phyloP scores from a whole-genome alignment of 2,888 invertebrate species.

The Hoplodrina ambigua region DNA sequence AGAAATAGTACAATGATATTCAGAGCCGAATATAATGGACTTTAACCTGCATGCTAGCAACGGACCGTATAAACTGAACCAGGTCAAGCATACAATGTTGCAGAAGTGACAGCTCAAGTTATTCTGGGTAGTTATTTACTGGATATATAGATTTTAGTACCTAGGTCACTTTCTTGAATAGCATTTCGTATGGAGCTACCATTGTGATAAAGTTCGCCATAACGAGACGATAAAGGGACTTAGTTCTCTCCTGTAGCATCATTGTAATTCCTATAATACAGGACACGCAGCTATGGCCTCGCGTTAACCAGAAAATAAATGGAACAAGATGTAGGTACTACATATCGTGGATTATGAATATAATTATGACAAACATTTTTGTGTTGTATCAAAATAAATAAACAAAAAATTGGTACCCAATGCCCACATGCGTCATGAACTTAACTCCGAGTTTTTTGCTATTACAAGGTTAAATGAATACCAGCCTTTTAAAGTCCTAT shows the following conservation, averaged over 20 bases:
- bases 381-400: background rate
- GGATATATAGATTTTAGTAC: conserved; percentile 28
- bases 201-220: conserved; percentile 15
- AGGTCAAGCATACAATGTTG: conserved; percentile 2
- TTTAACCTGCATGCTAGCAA: conserved; percentile 17
- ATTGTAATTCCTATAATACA: conserved; percentile 33
- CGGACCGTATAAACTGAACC: conserved; percentile 12
- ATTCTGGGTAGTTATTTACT: conserved; percentile 3
- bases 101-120: conserved; percentile 14
- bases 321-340: conserved; percentile 1
- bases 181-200: conserved; percentile 15
- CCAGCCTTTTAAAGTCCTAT: too few relatives aligned
- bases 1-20: conserved; percentile 18
- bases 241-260: background rate
- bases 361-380: background rate
- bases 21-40: conserved; percentile 12
- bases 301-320: conserved; percentile 26
- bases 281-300: conserved; percentile 31
- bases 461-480: background rate
- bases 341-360: conserved; percentile 2
- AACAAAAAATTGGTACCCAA: background rate
- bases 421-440: background rate
- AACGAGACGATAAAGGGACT: conserved; percentile 32
- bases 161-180: conserved; percentile 27
- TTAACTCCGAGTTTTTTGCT: background rate